Evolutionary conservation across 2,888 invertebrate species (phyloP).

Genomic region (Cryptocheilus praepositus): DNA sequence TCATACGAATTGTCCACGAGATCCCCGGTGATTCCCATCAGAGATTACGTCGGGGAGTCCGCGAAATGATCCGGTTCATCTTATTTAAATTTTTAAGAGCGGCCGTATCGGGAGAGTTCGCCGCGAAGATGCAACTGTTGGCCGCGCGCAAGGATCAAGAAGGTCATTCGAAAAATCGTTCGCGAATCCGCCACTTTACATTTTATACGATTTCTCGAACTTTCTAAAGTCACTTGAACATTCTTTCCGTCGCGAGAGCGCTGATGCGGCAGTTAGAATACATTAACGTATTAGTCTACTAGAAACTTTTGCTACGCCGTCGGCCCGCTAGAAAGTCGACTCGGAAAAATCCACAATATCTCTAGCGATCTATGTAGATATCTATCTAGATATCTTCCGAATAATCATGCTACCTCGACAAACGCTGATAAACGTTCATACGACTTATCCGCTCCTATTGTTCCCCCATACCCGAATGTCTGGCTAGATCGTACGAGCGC

Average conservation of each 20-base stretch:
- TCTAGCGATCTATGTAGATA: too few relatives aligned
- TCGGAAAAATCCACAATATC: too few relatives aligned
- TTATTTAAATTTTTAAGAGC: conserved; percentile 44
- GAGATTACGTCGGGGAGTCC: not conserved
- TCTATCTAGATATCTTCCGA: too few relatives aligned
- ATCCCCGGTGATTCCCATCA: not conserved
- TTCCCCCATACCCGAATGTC: not conserved
- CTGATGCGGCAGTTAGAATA: conserved; percentile 38
- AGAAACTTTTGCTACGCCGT: conserved; percentile 28
- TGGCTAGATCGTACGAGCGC: not conserved
- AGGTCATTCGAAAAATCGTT: conserved; percentile 41
- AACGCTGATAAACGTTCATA: too few relatives aligned
- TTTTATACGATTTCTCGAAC: conserved; percentile 48
- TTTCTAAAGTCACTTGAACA: conserved; percentile 43
- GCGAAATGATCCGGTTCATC: conserved; percentile 19
- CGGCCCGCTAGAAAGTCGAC: not conserved
- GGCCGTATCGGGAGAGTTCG: conserved; percentile 4
- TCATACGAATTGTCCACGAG: too few relatives aligned
- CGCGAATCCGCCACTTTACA: conserved; percentile 48
- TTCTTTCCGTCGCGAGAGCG: conserved; percentile 34
- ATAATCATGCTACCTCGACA: too few relatives aligned
- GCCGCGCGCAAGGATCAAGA: conserved; percentile 4
- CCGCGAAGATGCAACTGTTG: conserved; percentile 10
- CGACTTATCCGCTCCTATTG: not conserved
- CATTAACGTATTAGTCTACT: conserved; percentile 40